These are phyloP conservation scores for Agapornis roseicollis DNA, from an alignment of 2,113 vertebrate genomes.

Conservation along the genomic window DNA sequence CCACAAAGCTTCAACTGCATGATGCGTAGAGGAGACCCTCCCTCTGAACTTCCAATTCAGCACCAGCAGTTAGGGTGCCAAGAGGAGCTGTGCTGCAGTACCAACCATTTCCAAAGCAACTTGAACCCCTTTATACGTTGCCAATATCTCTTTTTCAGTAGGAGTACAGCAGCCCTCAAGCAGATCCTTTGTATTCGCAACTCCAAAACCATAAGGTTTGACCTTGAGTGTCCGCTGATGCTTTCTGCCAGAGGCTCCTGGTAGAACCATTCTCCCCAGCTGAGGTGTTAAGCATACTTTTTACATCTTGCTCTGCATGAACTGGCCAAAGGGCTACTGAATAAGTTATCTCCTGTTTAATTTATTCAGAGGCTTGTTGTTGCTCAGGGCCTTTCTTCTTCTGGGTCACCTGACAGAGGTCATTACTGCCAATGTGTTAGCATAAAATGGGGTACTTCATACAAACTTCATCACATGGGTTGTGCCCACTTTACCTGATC, in stretches of 20 bases:
- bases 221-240: neutral
- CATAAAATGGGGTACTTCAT: neutral
- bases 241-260: neutral
- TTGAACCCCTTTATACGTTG: neutral
- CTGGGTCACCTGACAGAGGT: neutral
- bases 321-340: neutral
- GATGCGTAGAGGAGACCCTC: neutral
- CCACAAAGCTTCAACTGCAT: neutral
- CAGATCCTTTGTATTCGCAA: neutral
- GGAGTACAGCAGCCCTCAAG: neutral
- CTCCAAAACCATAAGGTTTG: neutral
- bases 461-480: neutral
- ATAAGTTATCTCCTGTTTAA: neutral
- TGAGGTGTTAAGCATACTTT: neutral
- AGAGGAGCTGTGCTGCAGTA: neutral
- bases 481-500: neutral
- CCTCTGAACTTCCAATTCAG: neutral
- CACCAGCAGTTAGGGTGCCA: neutral
- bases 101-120: neutral
- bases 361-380: neutral
- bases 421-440: neutral
- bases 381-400: neutral
- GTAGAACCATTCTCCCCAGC: neutral
- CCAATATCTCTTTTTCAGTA: neutral
- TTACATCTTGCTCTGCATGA: neutral